Percentiles rank a stretch among this genome's conserved stretches.
Conservation (phyloP, 1,140 invertebrate species). For the Chionoecetes opilio region DNA sequence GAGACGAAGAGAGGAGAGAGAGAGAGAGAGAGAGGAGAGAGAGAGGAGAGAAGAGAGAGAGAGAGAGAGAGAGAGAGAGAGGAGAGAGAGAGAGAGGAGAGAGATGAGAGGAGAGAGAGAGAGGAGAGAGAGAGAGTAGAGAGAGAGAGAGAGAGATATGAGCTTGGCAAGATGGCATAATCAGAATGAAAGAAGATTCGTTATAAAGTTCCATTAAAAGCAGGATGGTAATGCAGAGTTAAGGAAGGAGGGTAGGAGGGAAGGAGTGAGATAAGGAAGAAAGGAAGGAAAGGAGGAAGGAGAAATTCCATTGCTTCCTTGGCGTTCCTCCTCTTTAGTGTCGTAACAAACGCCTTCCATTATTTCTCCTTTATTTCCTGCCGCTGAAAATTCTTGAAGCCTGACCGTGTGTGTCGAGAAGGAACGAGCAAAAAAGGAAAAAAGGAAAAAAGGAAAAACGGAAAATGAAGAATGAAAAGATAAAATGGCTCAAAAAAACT, state of each 20-base stretch:
- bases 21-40: too few species aligned
- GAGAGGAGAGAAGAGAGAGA: too few species aligned
- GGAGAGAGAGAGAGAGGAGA: too few species aligned
- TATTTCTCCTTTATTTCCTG: background rate
- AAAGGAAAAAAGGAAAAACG: background rate
- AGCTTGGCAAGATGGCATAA: background rate
- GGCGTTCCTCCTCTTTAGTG: conserved; percentile 13
- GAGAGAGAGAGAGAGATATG: too few species aligned
- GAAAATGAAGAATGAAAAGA: background rate
- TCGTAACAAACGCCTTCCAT: conserved; percentile 16
- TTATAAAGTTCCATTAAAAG: conserved; percentile 31
- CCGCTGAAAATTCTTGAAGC: conserved; percentile 17
- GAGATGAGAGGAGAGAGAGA: too few species aligned
- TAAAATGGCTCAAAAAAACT: too few species aligned
- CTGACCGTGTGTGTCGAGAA: background rate
- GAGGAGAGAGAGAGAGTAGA: too few species aligned
- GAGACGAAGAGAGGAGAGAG: too few species aligned
- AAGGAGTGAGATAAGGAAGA: background rate
- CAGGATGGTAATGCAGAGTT: conserved; percentile 18
- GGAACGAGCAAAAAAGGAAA: background rate
- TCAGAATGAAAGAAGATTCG: conserved; percentile 11
- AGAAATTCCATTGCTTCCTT: conserved; percentile 2
- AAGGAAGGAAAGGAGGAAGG: background rate
- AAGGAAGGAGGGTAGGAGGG: background rate
- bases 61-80: too few species aligned